These are phyloP conservation scores for Physella acuta DNA, from an alignment of 1,140 invertebrate species.

Conservation along the genomic window DNA sequence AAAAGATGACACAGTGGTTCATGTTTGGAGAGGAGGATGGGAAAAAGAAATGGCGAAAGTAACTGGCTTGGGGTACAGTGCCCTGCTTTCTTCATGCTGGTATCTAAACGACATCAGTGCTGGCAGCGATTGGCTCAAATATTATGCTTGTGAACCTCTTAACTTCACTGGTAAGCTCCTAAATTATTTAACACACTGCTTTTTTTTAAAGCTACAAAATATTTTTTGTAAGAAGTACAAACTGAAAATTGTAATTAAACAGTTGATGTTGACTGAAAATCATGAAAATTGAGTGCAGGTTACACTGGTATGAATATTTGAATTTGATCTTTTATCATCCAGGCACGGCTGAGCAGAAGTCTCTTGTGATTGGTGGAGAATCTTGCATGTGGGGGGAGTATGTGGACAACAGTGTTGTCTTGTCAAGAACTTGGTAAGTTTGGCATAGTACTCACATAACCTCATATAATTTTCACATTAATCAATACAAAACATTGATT, in stretches of 20 bases:
- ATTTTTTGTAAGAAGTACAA: too few relatives aligned
- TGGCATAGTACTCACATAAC: background rate
- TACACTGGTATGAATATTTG: background rate
- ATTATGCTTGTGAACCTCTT: slow-evolving; percentile 66
- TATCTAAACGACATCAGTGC: slow-evolving; percentile 77
- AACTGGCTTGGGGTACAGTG: slow-evolving; percentile 65
- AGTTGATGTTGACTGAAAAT: background rate
- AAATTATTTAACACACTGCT: background rate
- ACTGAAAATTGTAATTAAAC: too few relatives aligned
- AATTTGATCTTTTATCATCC: slow-evolving; percentile 7
- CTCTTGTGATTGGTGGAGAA: slow-evolving; percentile 80
- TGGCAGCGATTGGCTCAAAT: slow-evolving; percentile 72
- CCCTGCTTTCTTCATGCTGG: slow-evolving; percentile 79
- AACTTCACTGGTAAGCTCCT: slow-evolving; percentile 59
- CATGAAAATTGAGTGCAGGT: background rate
- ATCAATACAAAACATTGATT: background rate
- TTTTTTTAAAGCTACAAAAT: background rate
- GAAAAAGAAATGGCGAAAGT: slow-evolving; percentile 60
- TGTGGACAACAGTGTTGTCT: slow-evolving; percentile 71
- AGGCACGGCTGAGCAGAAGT: slow-evolving; percentile 49
- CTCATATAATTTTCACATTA: background rate
- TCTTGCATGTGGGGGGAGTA: slow-evolving; percentile 89
- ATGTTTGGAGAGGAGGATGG: slow-evolving; percentile 61
- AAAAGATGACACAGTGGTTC: slow-evolving; percentile 60
- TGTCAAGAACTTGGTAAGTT: slow-evolving; percentile 54